These are phyloP conservation scores for Sesamia nonagrioides DNA, from an alignment of 1,140 invertebrate species.

Conservation along the genomic window DNA sequence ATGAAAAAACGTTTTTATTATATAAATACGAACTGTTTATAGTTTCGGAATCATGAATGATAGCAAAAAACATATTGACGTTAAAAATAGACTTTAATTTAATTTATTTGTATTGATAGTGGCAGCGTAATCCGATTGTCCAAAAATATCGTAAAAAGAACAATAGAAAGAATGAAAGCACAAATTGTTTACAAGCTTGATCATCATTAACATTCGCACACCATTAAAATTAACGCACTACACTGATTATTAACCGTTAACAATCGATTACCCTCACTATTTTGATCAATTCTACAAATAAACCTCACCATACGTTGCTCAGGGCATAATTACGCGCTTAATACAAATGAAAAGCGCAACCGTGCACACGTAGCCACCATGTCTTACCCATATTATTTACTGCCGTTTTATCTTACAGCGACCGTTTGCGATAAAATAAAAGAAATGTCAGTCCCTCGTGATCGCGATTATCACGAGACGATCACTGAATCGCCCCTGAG, in stretches of 20 bases:
- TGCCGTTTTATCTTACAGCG: constrained; percentile 81
- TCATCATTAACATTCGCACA: background rate
- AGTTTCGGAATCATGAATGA: too few species aligned
- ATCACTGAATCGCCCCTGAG: constrained; percentile 73
- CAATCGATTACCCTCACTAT: constrained; percentile 72
- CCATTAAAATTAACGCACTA: constrained; percentile 59
- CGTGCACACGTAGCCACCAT: constrained; percentile 69
- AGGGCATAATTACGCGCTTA: constrained; percentile 80
- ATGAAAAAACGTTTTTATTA: too few species aligned
- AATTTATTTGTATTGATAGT: too few species aligned
- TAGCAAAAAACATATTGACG: too few species aligned
- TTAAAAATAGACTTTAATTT: too few species aligned
- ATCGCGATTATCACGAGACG: constrained; percentile 82
- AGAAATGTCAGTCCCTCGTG: constrained; percentile 80
- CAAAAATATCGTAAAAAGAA: too few species aligned
- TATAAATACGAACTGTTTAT: too few species aligned
- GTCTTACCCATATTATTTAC: constrained; percentile 81
- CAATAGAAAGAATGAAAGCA: too few species aligned
- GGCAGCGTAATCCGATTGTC: too few species aligned
- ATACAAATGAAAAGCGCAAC: constrained; percentile 81
- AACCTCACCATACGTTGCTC: constrained; percentile 59
- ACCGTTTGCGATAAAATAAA: constrained; percentile 83
- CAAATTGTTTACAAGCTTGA: too few species aligned
- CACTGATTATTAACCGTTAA: constrained; percentile 69
- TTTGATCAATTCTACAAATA: constrained; percentile 68